These are phyloP conservation scores for Vicugna pacos DNA, from an alignment of 2,113 vertebrate genomes.

Conservation along the genomic window DNA sequence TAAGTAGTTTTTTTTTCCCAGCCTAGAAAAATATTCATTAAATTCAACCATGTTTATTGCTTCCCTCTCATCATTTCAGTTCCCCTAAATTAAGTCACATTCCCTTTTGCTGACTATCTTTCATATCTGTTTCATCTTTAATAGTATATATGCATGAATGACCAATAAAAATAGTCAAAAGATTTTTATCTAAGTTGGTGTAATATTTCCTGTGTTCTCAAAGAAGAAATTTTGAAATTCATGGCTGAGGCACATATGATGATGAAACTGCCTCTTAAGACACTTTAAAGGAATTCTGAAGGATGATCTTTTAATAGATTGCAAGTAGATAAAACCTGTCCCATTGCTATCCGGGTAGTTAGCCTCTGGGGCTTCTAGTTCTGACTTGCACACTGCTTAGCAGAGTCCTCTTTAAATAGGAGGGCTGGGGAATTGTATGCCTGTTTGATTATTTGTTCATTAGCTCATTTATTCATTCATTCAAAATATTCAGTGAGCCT, in stretches of 20 bases:
- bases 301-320: conserved; percentile 67
- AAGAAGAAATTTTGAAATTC: conserved; percentile 52
- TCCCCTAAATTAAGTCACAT: conserved; percentile 45
- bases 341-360: not conserved
- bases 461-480: not conserved
- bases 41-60: not conserved
- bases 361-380: conserved; percentile 41
- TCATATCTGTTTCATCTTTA: conserved; percentile 38
- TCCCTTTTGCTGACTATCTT: conserved; percentile 9
- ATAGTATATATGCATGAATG: not conserved
- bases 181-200: conserved; percentile 42
- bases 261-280: conserved; percentile 61
- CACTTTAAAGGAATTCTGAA: conserved; percentile 64
- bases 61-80: conserved; percentile 30
- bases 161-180: conserved; percentile 10
- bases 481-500: not conserved
- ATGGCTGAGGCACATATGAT: not conserved
- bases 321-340: conserved; percentile 10
- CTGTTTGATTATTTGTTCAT: not conserved
- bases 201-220: conserved; percentile 55
- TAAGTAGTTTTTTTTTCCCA: not conserved
- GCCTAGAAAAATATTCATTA: not conserved
- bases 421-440: too few relatives aligned
- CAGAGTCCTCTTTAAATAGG: not conserved
- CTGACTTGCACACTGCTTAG: conserved; percentile 5